These are phyloP conservation scores for Tamandua tetradactyla DNA, from an alignment of 2,797 vertebrate species.

Conservation along the genomic window DNA sequence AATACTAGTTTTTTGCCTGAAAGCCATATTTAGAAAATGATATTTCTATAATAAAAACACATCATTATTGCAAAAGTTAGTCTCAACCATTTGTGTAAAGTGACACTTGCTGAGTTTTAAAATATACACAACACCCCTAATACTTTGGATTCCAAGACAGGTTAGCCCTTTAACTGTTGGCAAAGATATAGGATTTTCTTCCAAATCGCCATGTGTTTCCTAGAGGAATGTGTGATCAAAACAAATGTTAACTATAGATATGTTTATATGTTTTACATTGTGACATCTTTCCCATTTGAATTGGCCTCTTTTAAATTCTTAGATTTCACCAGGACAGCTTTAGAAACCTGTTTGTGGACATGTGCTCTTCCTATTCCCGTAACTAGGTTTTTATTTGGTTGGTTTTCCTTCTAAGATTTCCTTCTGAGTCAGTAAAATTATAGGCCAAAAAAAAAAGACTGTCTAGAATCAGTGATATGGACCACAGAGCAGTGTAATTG, in stretches of 20 bases:
- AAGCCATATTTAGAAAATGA: slow-evolving; percentile 40
- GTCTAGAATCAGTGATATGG: neutral
- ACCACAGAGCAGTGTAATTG: neutral
- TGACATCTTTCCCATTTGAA: slow-evolving; percentile 67
- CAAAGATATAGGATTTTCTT: slow-evolving; percentile 69
- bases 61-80: slow-evolving; percentile 48
- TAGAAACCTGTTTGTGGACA: slow-evolving; percentile 10
- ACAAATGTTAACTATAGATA: slow-evolving; percentile 78
- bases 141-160: slow-evolving; percentile 65
- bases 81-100: slow-evolving; percentile 54
- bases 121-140: slow-evolving; percentile 52
- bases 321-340: slow-evolving; percentile 19
- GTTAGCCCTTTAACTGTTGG: slow-evolving; percentile 77
- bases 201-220: slow-evolving; percentile 72
- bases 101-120: slow-evolving; percentile 54
- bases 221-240: slow-evolving; percentile 66
- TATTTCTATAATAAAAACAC: slow-evolving; percentile 56
- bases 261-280: slow-evolving; percentile 72
- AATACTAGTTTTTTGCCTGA: neutral
- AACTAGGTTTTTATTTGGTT: neutral
- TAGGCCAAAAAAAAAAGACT: neutral
- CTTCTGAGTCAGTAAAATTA: slow-evolving; percentile 27
- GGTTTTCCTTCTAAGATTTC: neutral
- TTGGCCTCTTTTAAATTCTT: slow-evolving; percentile 55
- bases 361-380: neutral